Evolutionary conservation across 1,140 invertebrate genomes (phyloP), one percentile per base, ranked within the genome.

Genomic region (Zaprionus inermis): DNA sequence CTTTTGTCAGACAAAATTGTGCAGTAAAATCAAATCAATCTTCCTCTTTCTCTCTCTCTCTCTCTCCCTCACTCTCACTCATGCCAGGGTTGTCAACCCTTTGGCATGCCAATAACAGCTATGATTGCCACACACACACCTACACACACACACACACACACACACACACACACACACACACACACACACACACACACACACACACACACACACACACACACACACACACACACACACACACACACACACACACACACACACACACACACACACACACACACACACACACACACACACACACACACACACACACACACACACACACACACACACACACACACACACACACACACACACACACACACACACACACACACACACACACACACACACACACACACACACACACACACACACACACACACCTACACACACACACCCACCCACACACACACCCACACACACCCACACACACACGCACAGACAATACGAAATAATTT

Each of bases 21-120:
- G 70, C 78, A 84, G 75, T 84, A 75, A 84, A 75, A 84, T 75
- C 78, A 84, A 84, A 85, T 85, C 70, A 75, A 44, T 2, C 14
- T n/a, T 5, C 9, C 38, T 16, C 36, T 1, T 2, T 9, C 38
- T 3, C 38, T 41, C 2, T 3, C 38, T 41, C 6, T 9, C 36
- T 14, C 36, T 38, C 34, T 12, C 34, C 11, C 34, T 36, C 34
- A 14, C 34, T 36, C 11, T 51, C 41, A 44, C 9, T 49, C n/a
- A n/a, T 22, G 56, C 59, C 65, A 78, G 67, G 60, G 76, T 63
- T 83, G 76, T 79, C 76, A 81, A 65, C 58, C 70, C 71, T 22
- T 59, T 44, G 38, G 36, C 41, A 49, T 67, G 46, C 49, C 68
- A 65, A 66, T 61, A 66, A 59, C 36, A 36, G 54, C 71, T 58